Conservation (phyloP, 2,888 invertebrate genomes). For the Cerastoderma edule region DNA sequence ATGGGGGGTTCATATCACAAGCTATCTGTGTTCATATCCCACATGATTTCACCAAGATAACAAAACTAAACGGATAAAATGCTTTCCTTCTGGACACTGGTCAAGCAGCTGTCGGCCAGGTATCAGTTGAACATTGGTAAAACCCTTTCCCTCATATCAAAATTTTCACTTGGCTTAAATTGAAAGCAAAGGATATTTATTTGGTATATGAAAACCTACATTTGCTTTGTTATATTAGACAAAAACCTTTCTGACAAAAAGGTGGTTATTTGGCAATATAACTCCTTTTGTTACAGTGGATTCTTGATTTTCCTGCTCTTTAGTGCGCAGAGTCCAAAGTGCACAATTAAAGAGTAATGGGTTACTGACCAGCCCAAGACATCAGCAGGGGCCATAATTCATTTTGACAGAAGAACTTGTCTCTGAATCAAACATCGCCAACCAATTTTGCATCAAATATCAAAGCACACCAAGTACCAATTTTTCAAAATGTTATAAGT, state of each 20-base stretch:
- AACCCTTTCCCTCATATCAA: too few species aligned
- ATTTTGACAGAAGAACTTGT: constrained; percentile 3
- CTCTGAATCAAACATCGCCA: constrained; percentile 13
- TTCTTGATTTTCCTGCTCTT: too few species aligned
- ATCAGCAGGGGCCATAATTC: constrained; percentile 15
- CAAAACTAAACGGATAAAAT: constrained; percentile 6
- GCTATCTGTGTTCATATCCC: neutral
- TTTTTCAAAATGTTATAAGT: constrained; percentile 5
- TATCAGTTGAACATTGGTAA: too few species aligned
- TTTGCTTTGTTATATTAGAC: too few species aligned
- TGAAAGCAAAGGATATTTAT: too few species aligned
- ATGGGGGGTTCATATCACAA: neutral
- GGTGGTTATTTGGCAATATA: too few species aligned
- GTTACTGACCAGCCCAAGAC: constrained; percentile 12
- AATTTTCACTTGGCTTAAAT: too few species aligned
- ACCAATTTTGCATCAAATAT: constrained; percentile 17
- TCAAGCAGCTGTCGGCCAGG: constrained; percentile 20
- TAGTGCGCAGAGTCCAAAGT: too few species aligned
- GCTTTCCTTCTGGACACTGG: neutral
- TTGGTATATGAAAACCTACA: too few species aligned
- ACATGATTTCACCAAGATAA: constrained; percentile 13
- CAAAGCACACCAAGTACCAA: constrained; percentile 21
- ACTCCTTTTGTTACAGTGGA: too few species aligned
- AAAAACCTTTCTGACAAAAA: too few species aligned
- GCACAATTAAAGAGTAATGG: too few species aligned